phyloP scores from a whole-genome alignment of 2,113 vertebrate species.

The Eonycteris spelaea region DNA sequence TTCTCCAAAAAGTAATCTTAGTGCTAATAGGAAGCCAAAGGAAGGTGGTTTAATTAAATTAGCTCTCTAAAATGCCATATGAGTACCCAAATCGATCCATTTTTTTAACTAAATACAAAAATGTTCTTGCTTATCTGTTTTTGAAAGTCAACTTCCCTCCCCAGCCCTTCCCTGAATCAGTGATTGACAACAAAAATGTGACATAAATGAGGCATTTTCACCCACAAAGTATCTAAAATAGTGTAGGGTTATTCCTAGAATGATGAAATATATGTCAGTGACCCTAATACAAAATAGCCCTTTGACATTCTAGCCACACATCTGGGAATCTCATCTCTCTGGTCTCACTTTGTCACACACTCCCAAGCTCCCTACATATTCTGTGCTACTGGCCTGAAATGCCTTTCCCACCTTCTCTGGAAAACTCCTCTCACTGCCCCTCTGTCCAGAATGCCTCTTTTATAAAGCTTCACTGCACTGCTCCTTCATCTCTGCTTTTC shows the following conservation, averaged over 20 bases:
- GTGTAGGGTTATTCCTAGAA: not conserved
- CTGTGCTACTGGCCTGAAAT: not conserved
- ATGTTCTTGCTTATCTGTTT: not conserved
- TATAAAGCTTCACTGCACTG: not conserved
- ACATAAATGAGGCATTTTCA: not conserved
- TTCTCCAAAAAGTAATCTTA: slow-evolving; percentile 5
- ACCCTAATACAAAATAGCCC: not conserved
- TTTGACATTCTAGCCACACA: not conserved
- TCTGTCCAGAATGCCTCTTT: not conserved
- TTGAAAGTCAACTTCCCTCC: not conserved
- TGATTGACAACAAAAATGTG: not conserved
- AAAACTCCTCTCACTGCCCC: not conserved
- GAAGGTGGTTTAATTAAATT: not conserved
- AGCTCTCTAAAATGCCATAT: not conserved
- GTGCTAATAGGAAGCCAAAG: not conserved
- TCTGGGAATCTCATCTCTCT: not conserved
- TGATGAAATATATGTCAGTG: not conserved
- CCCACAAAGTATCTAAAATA: not conserved
- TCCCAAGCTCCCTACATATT: not conserved
- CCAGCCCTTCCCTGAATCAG: not conserved
- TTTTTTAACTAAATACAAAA: slow-evolving; percentile 15
- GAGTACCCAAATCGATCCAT: not conserved
- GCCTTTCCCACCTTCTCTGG: not conserved
- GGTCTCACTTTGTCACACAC: not conserved
- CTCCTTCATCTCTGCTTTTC: not conserved